Base-by-base conservation (phyloP, 2,113 vertebrate genomes). In the Marcusenius ussheri region DNA sequence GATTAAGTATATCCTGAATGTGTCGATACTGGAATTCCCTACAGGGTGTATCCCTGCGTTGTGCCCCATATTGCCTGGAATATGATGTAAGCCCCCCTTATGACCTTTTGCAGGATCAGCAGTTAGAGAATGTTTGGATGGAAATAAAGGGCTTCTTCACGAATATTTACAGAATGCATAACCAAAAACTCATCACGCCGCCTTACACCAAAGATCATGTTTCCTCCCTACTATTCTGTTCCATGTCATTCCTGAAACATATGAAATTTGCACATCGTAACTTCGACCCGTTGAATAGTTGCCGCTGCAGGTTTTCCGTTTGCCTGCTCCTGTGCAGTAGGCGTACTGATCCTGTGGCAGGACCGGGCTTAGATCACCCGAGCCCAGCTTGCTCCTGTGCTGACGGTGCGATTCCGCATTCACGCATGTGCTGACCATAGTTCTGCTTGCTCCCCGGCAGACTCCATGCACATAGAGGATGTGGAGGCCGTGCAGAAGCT, bases 381-480 rank as follows among this genome's bases (percentile, higher is more conserved):
- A n/a, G n/a, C 47, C n/a, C 49, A 17, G 85, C 85, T 0, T 35
- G 27, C n/a, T 35, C 27, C 42, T 49, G 24, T 27, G 21, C 1
- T 47, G 39, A 21, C 1, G 24, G 24, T 2, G 3, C 1, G 4
- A n/a, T 15, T 7, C 15, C 21, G 45, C 70, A 42, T 39, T 35
- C 2, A 15, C 35, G 74, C 35, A 3, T 2, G 24, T 10, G 21
- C 83, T 87, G 35, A 87, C 49, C 47, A 3, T 5, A 9, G 27
- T 35, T 17, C n/a, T 8, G 13, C 19, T 11, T 39, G 85, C 13
- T 2, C 11, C 21, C 45, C 24, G 53, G 53, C 94, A 99, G 98
- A 99, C 93, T 99, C 98, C 90, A 99, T 99, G 98, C 98, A 99
- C 95, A 99, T 99, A 97, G 98, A 99, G 94, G 98, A 99, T 2